Evolutionary conservation across 2,113 vertebrate genomes (phyloP), one percentile per base, ranked within the genome.

Genomic region (Vidua macroura): DNA sequence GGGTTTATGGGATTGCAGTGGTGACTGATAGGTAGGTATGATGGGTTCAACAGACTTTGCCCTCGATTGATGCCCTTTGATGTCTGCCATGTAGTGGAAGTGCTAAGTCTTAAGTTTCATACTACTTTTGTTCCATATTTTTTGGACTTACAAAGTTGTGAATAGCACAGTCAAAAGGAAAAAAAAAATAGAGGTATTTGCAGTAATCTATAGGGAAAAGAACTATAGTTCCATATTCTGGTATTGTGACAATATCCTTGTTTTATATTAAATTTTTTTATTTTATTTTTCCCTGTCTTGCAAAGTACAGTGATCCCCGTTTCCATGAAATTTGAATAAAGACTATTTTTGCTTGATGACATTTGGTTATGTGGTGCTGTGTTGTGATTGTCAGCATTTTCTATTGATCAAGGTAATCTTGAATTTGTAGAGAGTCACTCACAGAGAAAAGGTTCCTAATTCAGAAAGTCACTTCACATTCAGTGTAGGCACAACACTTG

Each of bases 291-390:
- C 91, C 97, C 97, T 94, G 97, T 98, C 97, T 98, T 98, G 97
- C 96, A 97, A 98, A 98, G 98, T 98, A 97, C 97, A 96, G 97
- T 98, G 97, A 96, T 83, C 96, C 97, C 97, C 95, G 96, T 98
- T 98, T 98, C 98, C 98, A 98, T 98, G 97, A 98, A 96, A 97
- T 98, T 98, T 98, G 97, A 98, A 98, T 98, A 98, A 98, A 98
- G 97, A 98, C 97, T 98, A 98, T 98, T 98, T 98, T 98, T 98
- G 98, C 98, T 98, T 98, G 97, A 98, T 86, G 96, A 97, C 92
- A 98, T 74, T 97, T 96, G 91, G 94, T 96, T 96, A 76, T 43
- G 17, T 96, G 77, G 41, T 39, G 70, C 89, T 60, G 51, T 78
- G 64, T 81, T 64, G 58, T 49, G 83, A 17, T 76, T 72, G 67